A percentile compares a stretch with the other conserved stretches of the same genome.
phyloP scores from a whole-genome alignment of 2,888 invertebrate genomes.

The Nomada fucata region DNA sequence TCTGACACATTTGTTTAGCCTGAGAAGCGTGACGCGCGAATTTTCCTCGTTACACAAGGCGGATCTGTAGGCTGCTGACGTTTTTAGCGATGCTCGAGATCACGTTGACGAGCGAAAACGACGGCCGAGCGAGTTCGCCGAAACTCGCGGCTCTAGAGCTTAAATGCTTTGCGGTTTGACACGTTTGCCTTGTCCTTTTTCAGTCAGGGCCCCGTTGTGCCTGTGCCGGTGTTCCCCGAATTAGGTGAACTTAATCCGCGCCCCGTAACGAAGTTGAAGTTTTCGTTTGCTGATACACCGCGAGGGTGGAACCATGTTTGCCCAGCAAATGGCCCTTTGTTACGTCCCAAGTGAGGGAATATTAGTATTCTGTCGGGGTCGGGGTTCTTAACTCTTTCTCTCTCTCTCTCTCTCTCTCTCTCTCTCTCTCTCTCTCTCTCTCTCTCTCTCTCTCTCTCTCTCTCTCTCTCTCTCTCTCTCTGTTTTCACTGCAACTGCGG shows the following conservation, averaged over 20 bases:
- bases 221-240: conserved; percentile 12
- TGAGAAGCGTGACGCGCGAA: neutral
- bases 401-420: too few species aligned
- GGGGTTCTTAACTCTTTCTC: conserved; percentile 33
- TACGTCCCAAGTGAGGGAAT: conserved; percentile 35
- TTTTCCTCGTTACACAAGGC: neutral
- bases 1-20: neutral
- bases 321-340: conserved; percentile 48
- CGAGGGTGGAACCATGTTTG: conserved; percentile 36
- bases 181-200: conserved; percentile 17
- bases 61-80: neutral
- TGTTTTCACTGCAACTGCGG: conserved; percentile 16
- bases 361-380: conserved; percentile 48
- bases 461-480: neutral
- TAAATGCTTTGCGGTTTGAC: conserved; percentile 28
- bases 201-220: neutral
- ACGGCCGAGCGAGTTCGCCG: neutral
- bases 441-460: neutral
- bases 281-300: conserved; percentile 49
- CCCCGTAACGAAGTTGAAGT: conserved; percentile 31
- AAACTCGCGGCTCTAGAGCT: conserved; percentile 3
- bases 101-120: neutral
- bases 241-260: conserved; percentile 46
- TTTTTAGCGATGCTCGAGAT: conserved; percentile 8
- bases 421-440: neutral